Conservation (phyloP, 2,888 invertebrate species). For the Pyrrhosoma nymphula region DNA sequence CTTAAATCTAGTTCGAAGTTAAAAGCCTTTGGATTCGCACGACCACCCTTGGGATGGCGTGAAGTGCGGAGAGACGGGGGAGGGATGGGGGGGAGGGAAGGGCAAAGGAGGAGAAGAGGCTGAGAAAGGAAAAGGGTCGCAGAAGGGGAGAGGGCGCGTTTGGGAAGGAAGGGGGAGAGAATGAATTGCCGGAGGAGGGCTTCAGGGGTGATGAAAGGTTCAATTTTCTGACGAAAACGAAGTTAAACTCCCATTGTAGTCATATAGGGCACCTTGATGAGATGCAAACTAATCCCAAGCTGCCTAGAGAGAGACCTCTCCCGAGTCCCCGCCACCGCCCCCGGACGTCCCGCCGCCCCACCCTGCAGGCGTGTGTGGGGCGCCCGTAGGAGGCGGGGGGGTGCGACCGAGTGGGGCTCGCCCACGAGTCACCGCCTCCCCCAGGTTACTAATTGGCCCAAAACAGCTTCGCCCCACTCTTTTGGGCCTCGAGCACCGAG, state of each 20-base stretch:
- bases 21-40: not conserved
- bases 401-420: not conserved
- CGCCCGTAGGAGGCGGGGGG: not conserved
- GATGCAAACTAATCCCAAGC: slow-evolving; percentile 59
- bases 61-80: not conserved
- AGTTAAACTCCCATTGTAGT: slow-evolving; percentile 69
- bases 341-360: not conserved
- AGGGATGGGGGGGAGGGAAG: not conserved
- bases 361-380: not conserved
- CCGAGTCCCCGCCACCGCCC: not conserved
- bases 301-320: not conserved
- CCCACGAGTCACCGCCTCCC: not conserved
- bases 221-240: slow-evolving; percentile 70
- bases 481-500: not conserved
- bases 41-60: not conserved
- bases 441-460: slow-evolving; percentile 15
- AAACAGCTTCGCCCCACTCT: not conserved
- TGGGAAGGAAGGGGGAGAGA: not conserved
- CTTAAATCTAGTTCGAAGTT: not conserved
- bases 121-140: not conserved
- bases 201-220: slow-evolving; percentile 69
- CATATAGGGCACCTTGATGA: slow-evolving; percentile 59
- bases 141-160: not conserved
- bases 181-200: slow-evolving; percentile 25
- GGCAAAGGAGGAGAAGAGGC: not conserved